Evolutionary conservation across 2,797 vertebrate genomes (phyloP), one percentile per base, ranked within the genome.

Genomic region (Tiaroga cobitis): DNA sequence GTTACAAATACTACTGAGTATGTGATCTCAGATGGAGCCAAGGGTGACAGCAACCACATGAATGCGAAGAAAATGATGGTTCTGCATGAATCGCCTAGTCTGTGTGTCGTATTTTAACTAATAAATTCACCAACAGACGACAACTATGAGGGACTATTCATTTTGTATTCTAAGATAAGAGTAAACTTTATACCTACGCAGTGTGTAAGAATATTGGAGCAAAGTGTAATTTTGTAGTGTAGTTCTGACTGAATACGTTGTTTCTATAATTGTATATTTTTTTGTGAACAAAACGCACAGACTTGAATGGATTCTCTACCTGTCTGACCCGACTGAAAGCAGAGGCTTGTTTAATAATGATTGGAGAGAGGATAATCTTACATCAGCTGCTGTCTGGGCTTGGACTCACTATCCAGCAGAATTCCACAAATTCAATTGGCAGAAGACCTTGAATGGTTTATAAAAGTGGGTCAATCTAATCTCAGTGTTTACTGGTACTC

Each of bases 391-490:
- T 74, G 41, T 75, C 70, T 65, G 8, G 21, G 41, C 24, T 46
- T 49, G 39, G 56, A 65, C 8, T 34, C 21, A 0, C 4, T 51
- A 65, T 75, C 5, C 24, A 39, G 61, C 16, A 76, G 43, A 83
- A 83, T 51, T 54, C 21, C 5, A 5, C 39, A 83, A 76, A 83
- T 39, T 76, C 43, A 75, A 65, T 54, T 76, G 82, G 72, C 43
- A 68, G 59, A 76, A 61, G 32, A 39, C 70, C 61, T 68, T 83
- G 43, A 83, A 83, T 54, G 59, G 43, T 83, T 83, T 67, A 76
- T 83, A 51, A 51, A 76, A 83, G 32, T 54, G 61, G 82, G 72
- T 67, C 82, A 83, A 76, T 83, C 72, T 76, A 76, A 83, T 83
- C 82, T 76, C 72, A 67, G 43, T 65, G 56, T 74, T 83, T 74